Base-by-base conservation (phyloP, 2,113 vertebrate species). In the Caranx melampygus region DNA sequence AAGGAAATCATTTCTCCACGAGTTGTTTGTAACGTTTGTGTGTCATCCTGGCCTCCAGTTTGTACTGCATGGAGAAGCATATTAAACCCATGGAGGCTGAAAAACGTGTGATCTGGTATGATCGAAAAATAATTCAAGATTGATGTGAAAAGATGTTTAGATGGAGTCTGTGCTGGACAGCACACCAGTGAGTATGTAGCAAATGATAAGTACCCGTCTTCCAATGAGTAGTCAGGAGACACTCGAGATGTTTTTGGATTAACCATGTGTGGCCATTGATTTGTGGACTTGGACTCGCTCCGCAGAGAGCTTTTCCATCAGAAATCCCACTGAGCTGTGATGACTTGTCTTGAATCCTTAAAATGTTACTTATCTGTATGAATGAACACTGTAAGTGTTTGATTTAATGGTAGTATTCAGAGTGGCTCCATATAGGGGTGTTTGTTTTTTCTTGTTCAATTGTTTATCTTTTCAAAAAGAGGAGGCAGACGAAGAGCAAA, bases 261-360 rank as follows among this genome's bases (percentile, higher is more conserved):
- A 61, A 55, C 8, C 4, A 12, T 54, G 82, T 80, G 75, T 44
- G 62, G 69, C 47, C 72, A 82, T 87, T 67, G 87, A 86, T 89
- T 86, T 79, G 45, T 11, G 42, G 74, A 44, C 66, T 37, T 37
- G 8, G 64, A 37, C 21, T 68, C 3, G 4, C 51, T 61, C 67
- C 63, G 52, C 42, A 34, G 61, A 72, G 64, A 79, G 73, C 20
- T 58, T 84, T 86, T 73, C 63, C 37, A 78, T 84, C 72, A 65
- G 45, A 64, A 60, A 65, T 73, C 83, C 59, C 59, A 64, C 49
- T 26, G 67, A 87, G 60, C 73, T 72, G 67, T 45, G 40, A 70
- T 1, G 16, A 63, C 31, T 18, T 18, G n/a, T 60, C 58, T 72
- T 33, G 45, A 63, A 76, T 16, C 40, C 47, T 34, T 15, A 10